Percentiles rank a stretch among this genome's conserved stretches.
These are phyloP conservation scores for Quadroppia sp. DNA, from an alignment of 2,888 invertebrate genomes.

Conservation along the genomic window DNA sequence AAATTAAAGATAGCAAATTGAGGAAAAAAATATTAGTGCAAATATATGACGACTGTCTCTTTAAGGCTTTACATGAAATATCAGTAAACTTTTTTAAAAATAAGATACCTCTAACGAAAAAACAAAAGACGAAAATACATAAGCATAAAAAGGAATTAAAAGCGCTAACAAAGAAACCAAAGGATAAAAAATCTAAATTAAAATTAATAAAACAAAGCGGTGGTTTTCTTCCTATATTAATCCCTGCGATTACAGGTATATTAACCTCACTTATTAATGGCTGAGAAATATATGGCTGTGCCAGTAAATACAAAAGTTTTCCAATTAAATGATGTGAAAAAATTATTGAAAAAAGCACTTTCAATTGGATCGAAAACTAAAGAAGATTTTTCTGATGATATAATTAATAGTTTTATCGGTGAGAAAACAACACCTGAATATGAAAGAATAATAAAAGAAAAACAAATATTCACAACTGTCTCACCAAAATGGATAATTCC, in stretches of 20 bases:
- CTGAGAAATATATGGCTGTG: no score
- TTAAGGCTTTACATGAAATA: slow-evolving; percentile 32
- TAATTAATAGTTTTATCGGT: no score
- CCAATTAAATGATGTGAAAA: neutral
- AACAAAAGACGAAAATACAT: neutral
- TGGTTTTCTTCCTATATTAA: neutral
- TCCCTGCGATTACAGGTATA: neutral
- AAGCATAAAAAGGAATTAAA: neutral
- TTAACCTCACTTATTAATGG: neutral
- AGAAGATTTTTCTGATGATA: no score
- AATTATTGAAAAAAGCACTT: no score
- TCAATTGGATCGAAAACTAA: no score
- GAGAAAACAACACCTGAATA: no score
- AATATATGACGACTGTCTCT: neutral
- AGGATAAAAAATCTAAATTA: neutral
- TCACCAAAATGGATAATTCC: neutral
- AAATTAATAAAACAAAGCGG: slow-evolving; percentile 4
- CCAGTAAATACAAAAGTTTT: neutral
- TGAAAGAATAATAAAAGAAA: neutral
- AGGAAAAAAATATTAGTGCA: neutral
- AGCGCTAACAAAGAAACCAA: neutral
- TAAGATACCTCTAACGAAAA: neutral
- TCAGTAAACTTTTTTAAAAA: slow-evolving; percentile 6
- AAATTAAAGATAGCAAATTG: neutral
- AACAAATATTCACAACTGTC: neutral